Percentiles rank a stretch among this genome's conserved stretches.
These are phyloP conservation scores for Iselma pallidipennis DNA, from an alignment of 2,888 invertebrate genomes.

Conservation along the genomic window DNA sequence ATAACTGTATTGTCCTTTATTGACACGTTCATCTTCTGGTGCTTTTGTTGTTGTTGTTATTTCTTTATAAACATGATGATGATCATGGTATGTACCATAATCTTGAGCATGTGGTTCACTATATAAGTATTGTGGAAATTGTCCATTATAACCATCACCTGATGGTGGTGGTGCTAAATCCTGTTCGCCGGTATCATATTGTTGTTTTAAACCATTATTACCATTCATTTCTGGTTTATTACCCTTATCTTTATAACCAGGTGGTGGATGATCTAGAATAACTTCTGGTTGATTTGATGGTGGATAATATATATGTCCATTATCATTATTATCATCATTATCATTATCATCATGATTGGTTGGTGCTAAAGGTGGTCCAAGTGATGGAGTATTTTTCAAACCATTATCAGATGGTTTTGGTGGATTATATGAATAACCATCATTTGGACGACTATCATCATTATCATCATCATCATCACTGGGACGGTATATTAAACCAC, in stretches of 20 bases:
- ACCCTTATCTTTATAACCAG: conserved; percentile 34
- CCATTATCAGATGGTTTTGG: conserved; percentile 11
- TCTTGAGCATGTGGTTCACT: conserved; percentile 30
- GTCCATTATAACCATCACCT: conserved; percentile 18
- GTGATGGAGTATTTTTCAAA: conserved; percentile 26
- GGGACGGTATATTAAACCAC: conserved; percentile 17
- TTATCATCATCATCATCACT: conserved; percentile 29
- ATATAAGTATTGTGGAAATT: conserved; percentile 51
- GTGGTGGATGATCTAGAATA: conserved; percentile 33
- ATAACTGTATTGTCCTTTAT: conserved; percentile 68
- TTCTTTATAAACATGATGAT: conserved; percentile 55
- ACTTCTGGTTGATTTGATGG: conserved; percentile 32
- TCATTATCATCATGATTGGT: conserved; percentile 10
- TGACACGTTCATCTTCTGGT: conserved; percentile 63
- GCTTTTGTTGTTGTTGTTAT: conserved; percentile 56
- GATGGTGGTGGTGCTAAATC: conserved; percentile 54
- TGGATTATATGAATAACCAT: conserved; percentile 9
- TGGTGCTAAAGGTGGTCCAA: conserved; percentile 38
- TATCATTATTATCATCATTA: conserved; percentile 20
- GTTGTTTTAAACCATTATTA: not conserved
- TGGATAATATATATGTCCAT: conserved; percentile 34
- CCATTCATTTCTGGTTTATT: not conserved
- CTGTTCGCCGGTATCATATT: conserved; percentile 46
- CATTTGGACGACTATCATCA: not conserved
- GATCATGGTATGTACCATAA: conserved; percentile 45